Evolutionary conservation across 1,140 invertebrate species (phyloP).

Genomic region (Copidosoma floridanum): DNA sequence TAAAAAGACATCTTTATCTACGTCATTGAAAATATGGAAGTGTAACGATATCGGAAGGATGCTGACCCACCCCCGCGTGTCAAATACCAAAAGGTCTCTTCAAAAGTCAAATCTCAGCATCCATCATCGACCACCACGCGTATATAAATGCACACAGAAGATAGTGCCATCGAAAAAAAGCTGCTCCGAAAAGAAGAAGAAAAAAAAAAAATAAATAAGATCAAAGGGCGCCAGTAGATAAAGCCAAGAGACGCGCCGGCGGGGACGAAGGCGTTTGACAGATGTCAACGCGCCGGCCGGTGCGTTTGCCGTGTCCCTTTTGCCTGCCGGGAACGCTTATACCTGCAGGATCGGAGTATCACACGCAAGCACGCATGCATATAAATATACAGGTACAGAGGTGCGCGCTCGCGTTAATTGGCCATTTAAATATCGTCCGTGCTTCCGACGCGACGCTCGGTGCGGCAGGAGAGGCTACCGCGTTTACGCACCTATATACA

Average conservation of each 20-base stretch:
- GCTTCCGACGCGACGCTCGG: not conserved
- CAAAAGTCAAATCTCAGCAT: too few species aligned
- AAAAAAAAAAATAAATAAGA: not conserved
- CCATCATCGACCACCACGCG: too few species aligned
- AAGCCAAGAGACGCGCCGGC: not conserved
- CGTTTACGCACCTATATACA: conserved; percentile 5
- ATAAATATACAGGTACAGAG: not conserved
- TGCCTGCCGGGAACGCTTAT: not conserved
- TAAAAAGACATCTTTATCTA: too few species aligned
- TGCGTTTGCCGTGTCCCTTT: not conserved
- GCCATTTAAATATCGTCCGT: conserved; percentile 4
- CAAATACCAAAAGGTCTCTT: too few species aligned
- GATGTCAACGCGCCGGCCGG: not conserved
- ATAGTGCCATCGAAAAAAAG: not conserved
- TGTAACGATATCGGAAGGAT: too few species aligned
- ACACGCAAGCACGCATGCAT: too few species aligned
- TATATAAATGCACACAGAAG: too few species aligned
- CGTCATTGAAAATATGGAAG: too few species aligned
- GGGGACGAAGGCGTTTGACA: not conserved
- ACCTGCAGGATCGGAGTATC: too few species aligned
- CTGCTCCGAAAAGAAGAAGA: not conserved
- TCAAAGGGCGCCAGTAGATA: not conserved
- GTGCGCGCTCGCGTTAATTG: conserved; percentile 3
- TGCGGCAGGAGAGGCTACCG: conserved; percentile 3
- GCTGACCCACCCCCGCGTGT: too few species aligned